These are phyloP conservation scores for Cerastis leucographa DNA, from an alignment of 2,888 invertebrate species.

Conservation along the genomic window DNA sequence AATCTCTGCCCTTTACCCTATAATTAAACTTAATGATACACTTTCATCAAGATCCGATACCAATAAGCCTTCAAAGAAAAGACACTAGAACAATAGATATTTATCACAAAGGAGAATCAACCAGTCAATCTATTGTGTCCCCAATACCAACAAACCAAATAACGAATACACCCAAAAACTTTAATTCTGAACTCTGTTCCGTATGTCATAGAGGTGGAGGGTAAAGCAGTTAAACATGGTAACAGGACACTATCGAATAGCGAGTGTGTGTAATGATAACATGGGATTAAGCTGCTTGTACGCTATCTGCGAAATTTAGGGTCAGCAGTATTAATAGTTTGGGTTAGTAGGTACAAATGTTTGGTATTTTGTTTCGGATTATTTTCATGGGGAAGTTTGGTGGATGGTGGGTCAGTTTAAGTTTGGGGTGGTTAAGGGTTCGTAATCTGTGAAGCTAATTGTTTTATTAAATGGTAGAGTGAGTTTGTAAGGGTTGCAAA, in stretches of 20 bases:
- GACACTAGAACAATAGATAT: conserved; percentile 72
- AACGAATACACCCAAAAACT: conserved; percentile 61
- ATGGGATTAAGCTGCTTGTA: conserved; percentile 79
- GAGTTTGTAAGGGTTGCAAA: not conserved
- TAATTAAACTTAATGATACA: conserved; percentile 55
- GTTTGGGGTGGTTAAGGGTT: conserved; percentile 4
- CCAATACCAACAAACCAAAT: conserved; percentile 71
- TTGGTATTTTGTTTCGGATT: conserved; percentile 38
- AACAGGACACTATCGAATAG: conserved; percentile 78
- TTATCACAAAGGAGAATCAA: conserved; percentile 78
- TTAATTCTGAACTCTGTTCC: conserved; percentile 54
- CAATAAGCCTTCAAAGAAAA: conserved; percentile 68
- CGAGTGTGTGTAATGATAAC: conserved; percentile 81
- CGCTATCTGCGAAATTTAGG: conserved; percentile 78
- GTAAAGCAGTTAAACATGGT: conserved; percentile 44
- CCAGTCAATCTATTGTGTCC: conserved; percentile 78
- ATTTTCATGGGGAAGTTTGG: conserved; percentile 15
- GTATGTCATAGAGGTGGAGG: conserved; percentile 23
- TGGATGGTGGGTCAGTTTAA: conserved; percentile 3
- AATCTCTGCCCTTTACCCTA: conserved; percentile 18
- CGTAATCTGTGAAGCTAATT: conserved; percentile 28
- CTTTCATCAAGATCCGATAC: conserved; percentile 49
- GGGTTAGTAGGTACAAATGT: conserved; percentile 55
- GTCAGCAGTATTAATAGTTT: conserved; percentile 65
- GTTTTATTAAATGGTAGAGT: conserved; percentile 8